Evolutionary conservation across 2,113 vertebrate genomes (phyloP).

Genomic region (Eretmochelys imbricata): DNA sequence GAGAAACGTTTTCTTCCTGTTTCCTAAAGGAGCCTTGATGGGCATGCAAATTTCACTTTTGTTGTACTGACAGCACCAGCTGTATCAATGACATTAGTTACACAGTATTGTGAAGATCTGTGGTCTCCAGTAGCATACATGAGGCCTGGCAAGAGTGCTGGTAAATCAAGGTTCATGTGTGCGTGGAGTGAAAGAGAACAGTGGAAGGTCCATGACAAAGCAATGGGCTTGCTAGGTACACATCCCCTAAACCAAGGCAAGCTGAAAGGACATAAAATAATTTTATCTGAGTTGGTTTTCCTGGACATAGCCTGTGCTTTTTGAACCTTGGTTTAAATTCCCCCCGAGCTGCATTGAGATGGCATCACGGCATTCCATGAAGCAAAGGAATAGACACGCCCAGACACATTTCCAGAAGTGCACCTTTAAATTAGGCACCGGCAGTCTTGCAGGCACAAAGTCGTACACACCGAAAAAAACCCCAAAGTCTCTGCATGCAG

Average conservation of each 20-base stretch:
- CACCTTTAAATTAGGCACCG: not conserved
- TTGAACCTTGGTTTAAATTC: not conserved
- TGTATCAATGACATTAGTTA: not conserved
- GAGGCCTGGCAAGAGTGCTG: not conserved
- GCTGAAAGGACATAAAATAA: not conserved
- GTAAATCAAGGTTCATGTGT: not conserved
- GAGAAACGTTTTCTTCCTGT: not conserved
- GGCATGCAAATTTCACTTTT: not conserved
- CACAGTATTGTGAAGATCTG: fast-evolving
- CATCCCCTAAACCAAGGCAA: not conserved
- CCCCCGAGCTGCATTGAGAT: not conserved
- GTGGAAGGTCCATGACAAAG: not conserved
- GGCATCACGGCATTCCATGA: not conserved
- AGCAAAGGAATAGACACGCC: not conserved
- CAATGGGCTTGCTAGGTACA: not conserved
- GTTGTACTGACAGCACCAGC: fast-evolving
- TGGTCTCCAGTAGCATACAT: not conserved
- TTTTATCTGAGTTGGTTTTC: not conserved
- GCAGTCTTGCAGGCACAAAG: not conserved
- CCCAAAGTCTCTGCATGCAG: fast-evolving
- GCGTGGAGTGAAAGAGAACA: not conserved
- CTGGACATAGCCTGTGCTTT: not conserved
- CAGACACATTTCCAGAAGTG: not conserved
- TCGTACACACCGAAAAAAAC: not conserved
- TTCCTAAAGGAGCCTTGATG: fast-evolving